These are phyloP conservation scores for Leucophenga varia DNA, from an alignment of 1,140 invertebrate species.

Conservation along the genomic window DNA sequence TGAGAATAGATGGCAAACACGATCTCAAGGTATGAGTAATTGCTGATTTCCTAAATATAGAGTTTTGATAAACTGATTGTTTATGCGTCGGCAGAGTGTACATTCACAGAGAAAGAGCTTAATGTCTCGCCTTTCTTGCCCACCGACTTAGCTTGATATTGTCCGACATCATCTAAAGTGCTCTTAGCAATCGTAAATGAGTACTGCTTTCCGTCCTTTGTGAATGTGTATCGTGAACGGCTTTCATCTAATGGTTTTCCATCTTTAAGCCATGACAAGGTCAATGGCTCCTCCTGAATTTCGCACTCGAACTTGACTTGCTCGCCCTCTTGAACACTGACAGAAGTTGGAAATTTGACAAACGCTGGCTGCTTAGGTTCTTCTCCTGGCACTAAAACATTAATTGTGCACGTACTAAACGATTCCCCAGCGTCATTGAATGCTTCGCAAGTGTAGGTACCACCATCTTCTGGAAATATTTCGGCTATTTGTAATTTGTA, in stretches of 20 bases:
- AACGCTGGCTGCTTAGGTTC: conserved; percentile 80
- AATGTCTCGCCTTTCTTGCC: conserved; percentile 80
- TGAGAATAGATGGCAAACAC: not conserved
- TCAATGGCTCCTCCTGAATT: conserved; percentile 58
- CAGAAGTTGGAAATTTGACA: conserved; percentile 85
- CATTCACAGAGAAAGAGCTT: conserved; percentile 85
- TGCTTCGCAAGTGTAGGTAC: conserved; percentile 93
- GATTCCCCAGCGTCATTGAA: conserved; percentile 94
- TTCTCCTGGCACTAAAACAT: conserved; percentile 85
- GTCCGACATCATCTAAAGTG: conserved; percentile 79
- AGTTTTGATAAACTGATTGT: not conserved
- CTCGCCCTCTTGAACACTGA: conserved; percentile 80
- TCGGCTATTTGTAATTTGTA: conserved; percentile 90
- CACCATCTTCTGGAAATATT: conserved; percentile 86
- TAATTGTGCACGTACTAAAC: conserved; percentile 85
- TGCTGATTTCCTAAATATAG: not conserved
- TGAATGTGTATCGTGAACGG: conserved; percentile 78
- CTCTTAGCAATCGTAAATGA: conserved; percentile 75
- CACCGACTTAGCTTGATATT: conserved; percentile 85
- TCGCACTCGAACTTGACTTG: conserved; percentile 68
- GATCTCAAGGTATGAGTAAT: not conserved
- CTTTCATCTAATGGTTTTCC: conserved; percentile 79
- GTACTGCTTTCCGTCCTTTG: conserved; percentile 75
- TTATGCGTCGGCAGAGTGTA: conserved; percentile 43
- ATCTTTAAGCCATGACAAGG: conserved; percentile 85